Percentiles rank a stretch among this genome's conserved stretches.
Evolutionary conservation across 2,888 invertebrate species (phyloP).

Genomic region (Cremastinae sp.): DNA sequence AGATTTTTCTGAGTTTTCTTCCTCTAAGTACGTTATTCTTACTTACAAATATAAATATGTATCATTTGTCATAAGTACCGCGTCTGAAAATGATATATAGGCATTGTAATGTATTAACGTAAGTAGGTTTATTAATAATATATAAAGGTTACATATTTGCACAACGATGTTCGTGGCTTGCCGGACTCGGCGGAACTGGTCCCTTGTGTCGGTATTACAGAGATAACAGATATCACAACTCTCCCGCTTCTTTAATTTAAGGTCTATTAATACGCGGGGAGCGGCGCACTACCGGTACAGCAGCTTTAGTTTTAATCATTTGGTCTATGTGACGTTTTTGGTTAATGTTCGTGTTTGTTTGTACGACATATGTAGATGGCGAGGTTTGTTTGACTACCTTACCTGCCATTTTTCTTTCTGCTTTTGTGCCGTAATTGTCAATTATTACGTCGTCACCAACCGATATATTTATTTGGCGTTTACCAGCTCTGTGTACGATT

Average conservation of each 20-base stretch:
- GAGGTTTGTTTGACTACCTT: slow-evolving; percentile 45
- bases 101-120: too few species aligned
- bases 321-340: slow-evolving; percentile 53
- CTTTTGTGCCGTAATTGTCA: slow-evolving; percentile 42
- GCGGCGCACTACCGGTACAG: neutral
- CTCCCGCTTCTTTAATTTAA: slow-evolving; percentile 34
- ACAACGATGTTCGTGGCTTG: too few species aligned
- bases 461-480: slow-evolving; percentile 15
- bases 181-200: too few species aligned
- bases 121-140: too few species aligned
- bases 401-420: slow-evolving; percentile 38
- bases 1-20: too few species aligned
- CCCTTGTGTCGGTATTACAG: too few species aligned
- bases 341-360: slow-evolving; percentile 21
- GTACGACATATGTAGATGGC: slow-evolving; percentile 51
- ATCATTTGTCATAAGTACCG: too few species aligned
- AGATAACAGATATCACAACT: slow-evolving; percentile 57
- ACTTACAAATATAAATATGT: too few species aligned
- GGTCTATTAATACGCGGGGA: slow-evolving; percentile 29
- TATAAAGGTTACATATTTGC: too few species aligned
- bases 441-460: slow-evolving; percentile 50
- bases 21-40: too few species aligned
- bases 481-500: slow-evolving; percentile 27
- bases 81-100: too few species aligned
- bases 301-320: slow-evolving; percentile 33